phyloP scores from a whole-genome alignment of 2,113 vertebrate species.

The Silurus asotus region DNA sequence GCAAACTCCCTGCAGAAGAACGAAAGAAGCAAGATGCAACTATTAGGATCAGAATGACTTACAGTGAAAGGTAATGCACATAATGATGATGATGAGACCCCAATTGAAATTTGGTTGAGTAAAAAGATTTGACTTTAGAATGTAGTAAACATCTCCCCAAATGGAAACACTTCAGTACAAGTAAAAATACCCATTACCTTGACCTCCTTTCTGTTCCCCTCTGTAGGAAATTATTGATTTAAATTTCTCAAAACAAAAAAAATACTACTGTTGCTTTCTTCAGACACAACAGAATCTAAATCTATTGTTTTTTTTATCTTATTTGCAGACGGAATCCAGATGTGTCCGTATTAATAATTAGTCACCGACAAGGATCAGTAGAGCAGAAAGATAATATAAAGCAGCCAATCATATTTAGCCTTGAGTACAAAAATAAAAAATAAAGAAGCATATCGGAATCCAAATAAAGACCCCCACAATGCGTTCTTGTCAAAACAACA shows the following conservation, averaged over 20 bases:
- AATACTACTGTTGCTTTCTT: neutral
- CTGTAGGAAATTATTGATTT: no score
- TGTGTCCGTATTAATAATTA: neutral
- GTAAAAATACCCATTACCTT: no score
- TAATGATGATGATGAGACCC: no score
- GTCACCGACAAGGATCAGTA: neutral
- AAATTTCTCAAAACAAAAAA: neutral
- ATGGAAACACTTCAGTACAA: no score
- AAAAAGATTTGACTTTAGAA: no score
- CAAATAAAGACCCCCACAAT: slow-evolving; percentile 41
- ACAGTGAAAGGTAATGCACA: neutral
- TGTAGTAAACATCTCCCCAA: no score
- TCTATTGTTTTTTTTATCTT: neutral
- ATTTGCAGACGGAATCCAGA: neutral
- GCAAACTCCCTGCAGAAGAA: slow-evolving; percentile 90
- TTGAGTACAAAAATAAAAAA: slow-evolving; percentile 23
- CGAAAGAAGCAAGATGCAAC: slow-evolving; percentile 36
- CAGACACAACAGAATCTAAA: neutral
- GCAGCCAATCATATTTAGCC: slow-evolving; percentile 33
- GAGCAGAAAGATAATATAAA: slow-evolving; percentile 3
- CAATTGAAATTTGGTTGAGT: no score
- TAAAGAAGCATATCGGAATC: slow-evolving; percentile 18
- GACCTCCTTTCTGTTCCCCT: no score
- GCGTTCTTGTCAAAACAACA: slow-evolving; percentile 47
- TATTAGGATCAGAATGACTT: slow-evolving; percentile 10